Conservation (phyloP, 64 coral and sea anemone genomes). For the Montipora sp. region DNA sequence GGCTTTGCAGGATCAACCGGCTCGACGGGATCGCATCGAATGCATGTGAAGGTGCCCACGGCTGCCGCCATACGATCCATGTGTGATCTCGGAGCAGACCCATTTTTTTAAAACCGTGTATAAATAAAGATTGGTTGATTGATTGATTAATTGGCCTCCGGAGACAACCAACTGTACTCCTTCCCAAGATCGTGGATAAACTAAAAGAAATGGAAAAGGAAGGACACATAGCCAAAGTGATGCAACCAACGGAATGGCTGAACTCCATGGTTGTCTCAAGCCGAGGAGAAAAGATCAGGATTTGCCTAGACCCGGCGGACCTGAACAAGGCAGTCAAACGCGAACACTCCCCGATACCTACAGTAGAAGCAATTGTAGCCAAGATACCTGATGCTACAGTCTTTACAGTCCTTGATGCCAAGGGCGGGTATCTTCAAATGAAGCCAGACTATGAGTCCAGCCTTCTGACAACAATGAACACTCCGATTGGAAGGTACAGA, state of each 20-base stretch:
- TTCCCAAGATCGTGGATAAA: constrained; percentile 14
- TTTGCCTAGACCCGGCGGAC: constrained; percentile 12
- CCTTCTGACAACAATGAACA: constrained; percentile 73
- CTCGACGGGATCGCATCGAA: too few species aligned
- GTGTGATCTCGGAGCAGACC: too few species aligned
- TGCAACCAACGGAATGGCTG: constrained; percentile 10
- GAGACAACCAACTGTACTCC: constrained; percentile 10
- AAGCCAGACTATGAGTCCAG: constrained; percentile 70
- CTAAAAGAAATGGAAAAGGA: constrained; percentile 28
- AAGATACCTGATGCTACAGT: constrained; percentile 52
- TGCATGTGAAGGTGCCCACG: too few species aligned
- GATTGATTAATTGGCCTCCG: not conserved
- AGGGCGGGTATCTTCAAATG: constrained; percentile 74
- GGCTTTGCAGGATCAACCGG: too few species aligned
- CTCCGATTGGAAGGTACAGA: constrained; percentile 65
- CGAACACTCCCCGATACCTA: constrained; percentile 32
- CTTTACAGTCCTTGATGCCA: constrained; percentile 63
- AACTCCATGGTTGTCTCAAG: constrained; percentile 14
- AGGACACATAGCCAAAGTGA: constrained; percentile 45
- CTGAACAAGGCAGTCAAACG: constrained; percentile 32
- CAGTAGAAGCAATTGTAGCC: constrained; percentile 34
- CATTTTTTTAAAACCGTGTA: too few species aligned
- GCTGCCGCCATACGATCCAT: too few species aligned
- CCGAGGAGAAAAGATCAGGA: constrained; percentile 29
- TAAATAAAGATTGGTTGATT: too few species aligned